phyloP scores from a whole-genome alignment of 2,113 vertebrate species.

The Megatriorchis doriae region DNA sequence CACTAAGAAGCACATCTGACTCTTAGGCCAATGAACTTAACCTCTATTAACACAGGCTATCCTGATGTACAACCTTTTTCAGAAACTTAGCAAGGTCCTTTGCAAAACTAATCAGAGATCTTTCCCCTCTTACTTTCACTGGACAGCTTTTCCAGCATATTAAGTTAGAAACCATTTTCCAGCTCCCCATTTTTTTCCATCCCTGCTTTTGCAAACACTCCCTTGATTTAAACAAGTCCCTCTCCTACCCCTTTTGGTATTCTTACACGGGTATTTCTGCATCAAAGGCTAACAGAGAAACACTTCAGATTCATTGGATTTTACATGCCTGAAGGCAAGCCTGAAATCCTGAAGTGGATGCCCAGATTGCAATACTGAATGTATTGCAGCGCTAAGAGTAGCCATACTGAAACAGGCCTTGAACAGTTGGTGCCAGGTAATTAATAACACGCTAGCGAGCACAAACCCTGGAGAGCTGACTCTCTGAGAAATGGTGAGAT shows the following conservation, averaged over 20 bases:
- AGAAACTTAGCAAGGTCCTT: not conserved
- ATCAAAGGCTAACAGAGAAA: not conserved
- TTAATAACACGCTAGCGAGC: not conserved
- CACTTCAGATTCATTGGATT: not conserved
- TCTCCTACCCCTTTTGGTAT: not conserved
- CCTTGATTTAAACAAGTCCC: not conserved
- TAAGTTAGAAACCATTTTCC: not conserved
- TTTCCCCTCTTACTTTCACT: not conserved
- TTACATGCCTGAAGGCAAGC: not conserved
- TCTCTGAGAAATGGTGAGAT: not conserved
- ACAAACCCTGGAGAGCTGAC: not conserved
- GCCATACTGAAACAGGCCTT: not conserved
- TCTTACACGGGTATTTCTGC: not conserved
- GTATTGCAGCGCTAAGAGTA: not conserved
- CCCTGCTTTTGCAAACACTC: not conserved
- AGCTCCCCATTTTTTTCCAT: not conserved
- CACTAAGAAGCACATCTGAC: not conserved
- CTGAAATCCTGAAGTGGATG: not conserved
- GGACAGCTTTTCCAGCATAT: not conserved
- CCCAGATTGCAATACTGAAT: not conserved
- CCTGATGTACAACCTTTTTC: not conserved
- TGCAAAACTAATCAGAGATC: not conserved
- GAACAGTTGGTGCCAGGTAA: not conserved
- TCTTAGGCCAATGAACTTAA: not conserved
- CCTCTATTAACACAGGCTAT: not conserved